Evolutionary conservation across 2,797 vertebrate genomes (phyloP).

Genomic region (Picus viridis): DNA sequence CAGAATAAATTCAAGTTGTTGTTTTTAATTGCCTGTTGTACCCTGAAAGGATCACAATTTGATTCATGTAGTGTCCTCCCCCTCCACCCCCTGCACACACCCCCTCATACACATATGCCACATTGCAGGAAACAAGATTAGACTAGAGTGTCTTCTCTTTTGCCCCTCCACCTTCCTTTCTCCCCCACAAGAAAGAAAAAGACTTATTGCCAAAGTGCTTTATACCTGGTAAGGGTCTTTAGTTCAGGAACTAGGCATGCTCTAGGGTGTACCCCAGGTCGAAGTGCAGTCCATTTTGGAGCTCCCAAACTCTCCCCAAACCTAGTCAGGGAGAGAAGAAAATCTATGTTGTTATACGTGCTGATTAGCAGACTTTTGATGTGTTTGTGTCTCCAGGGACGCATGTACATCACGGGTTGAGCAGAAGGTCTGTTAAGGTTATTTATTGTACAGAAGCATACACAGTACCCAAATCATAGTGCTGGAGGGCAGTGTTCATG

Average conservation of each 20-base stretch:
- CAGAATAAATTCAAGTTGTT: slow-evolving; percentile 22
- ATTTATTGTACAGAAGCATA: slow-evolving; percentile 1
- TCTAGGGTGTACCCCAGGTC: not conserved
- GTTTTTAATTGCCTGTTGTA: not conserved
- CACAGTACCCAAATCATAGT: not conserved
- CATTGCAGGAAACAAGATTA: not conserved
- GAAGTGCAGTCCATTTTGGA: not conserved
- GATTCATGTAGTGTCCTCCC: not conserved
- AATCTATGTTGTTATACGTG: not conserved
- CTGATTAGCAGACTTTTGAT: not conserved
- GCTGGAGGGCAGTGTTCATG: not conserved
- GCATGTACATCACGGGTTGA: not conserved
- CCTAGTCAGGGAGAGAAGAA: not conserved
- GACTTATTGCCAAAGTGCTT: not conserved
- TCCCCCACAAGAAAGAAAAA: not conserved
- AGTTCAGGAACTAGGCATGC: not conserved
- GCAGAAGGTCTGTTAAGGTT: not conserved
- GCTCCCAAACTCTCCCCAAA: not conserved
- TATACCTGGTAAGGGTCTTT: not conserved
- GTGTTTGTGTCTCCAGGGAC: not conserved
- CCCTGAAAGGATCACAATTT: not conserved
- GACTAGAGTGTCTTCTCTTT: not conserved
- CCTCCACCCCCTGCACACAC: rapidly evolving
- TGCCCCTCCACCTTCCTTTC: not conserved
- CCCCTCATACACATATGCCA: not conserved